Evolutionary conservation across 2,113 vertebrate genomes (phyloP).

Genomic region (Anoplopoma fimbria): DNA sequence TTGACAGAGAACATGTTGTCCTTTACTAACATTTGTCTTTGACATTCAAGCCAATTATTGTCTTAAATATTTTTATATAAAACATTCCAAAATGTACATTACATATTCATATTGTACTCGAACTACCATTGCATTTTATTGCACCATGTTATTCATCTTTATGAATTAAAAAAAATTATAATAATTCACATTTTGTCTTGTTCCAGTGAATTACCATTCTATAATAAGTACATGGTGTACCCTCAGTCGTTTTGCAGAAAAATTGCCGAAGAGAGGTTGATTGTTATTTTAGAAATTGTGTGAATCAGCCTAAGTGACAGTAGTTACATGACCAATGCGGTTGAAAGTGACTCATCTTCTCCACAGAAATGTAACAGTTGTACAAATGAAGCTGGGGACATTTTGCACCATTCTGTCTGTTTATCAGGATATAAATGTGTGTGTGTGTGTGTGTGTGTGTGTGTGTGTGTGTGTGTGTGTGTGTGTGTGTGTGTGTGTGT

Average conservation of each 20-base stretch:
- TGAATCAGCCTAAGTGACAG: slow-evolving; percentile 65
- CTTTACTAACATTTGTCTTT: slow-evolving; percentile 6
- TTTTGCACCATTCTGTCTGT: slow-evolving; percentile 44
- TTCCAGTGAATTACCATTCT: slow-evolving; percentile 15
- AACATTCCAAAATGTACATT: slow-evolving; percentile 26
- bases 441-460: not conserved
- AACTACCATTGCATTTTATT: not conserved
- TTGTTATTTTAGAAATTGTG: slow-evolving; percentile 66
- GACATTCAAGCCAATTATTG: not conserved
- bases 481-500: not conserved
- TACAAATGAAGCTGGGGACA: slow-evolving; percentile 55
- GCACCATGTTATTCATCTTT: slow-evolving; percentile 11
- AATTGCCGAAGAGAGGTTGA: slow-evolving; percentile 37
- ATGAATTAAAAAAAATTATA: slow-evolving; percentile 37
- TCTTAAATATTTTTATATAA: slow-evolving; percentile 56
- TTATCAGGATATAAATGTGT: not conserved
- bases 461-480: slow-evolving; percentile 10
- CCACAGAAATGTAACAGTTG: slow-evolving; percentile 55
- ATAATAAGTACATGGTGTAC: slow-evolving; percentile 42
- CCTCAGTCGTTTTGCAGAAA: slow-evolving; percentile 41
- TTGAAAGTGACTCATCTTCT: slow-evolving; percentile 69
- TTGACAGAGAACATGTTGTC: slow-evolving; percentile 9
- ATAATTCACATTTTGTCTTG: slow-evolving; percentile 6
- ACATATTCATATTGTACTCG: not conserved
- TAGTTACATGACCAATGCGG: slow-evolving; percentile 51